A percentile compares a stretch with the other conserved stretches of the same genome.
phyloP scores from a whole-genome alignment of 2,888 invertebrate species.

The Melinaea menophilus region DNA sequence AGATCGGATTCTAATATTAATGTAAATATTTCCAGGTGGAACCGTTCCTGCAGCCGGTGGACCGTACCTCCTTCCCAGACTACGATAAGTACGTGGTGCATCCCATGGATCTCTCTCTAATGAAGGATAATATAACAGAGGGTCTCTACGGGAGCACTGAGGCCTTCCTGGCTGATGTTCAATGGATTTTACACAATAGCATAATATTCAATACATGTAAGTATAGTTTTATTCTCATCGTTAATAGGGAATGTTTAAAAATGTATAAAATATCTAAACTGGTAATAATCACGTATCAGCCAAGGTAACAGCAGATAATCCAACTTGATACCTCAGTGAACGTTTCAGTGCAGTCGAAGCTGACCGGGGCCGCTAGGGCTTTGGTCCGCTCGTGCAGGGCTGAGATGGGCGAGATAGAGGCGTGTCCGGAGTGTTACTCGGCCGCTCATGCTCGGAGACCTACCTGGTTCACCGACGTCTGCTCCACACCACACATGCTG shows the following conservation, averaged over 20 bases:
- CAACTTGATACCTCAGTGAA: constrained; percentile 28
- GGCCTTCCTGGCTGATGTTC: constrained; percentile 92
- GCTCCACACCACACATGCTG: constrained; percentile 91
- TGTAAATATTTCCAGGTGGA: constrained; percentile 78
- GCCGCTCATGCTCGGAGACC: constrained; percentile 88
- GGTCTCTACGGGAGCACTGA: constrained; percentile 91
- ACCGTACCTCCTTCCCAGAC: constrained; percentile 82
- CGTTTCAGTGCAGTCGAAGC: constrained; percentile 84
- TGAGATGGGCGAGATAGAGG: constrained; percentile 94
- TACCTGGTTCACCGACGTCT: constrained; percentile 95
- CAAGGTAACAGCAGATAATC: constrained; percentile 4
- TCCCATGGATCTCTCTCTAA: constrained; percentile 88
- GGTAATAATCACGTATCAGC: neutral
- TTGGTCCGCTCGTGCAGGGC: constrained; percentile 90
- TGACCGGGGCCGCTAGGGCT: constrained; percentile 86
- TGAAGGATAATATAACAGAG: constrained; percentile 86
- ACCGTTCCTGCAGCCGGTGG: constrained; percentile 87
- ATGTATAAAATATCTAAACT: neutral
- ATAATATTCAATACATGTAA: constrained; percentile 93
- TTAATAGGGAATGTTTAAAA: neutral
- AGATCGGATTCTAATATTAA: neutral
- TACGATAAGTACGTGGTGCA: constrained; percentile 90
- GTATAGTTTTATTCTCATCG: constrained; percentile 41
- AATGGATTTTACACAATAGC: constrained; percentile 96
- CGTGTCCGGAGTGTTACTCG: constrained; percentile 94